Conservation (phyloP, 1,140 invertebrate species). For the Drosophila micromelanica region DNA sequence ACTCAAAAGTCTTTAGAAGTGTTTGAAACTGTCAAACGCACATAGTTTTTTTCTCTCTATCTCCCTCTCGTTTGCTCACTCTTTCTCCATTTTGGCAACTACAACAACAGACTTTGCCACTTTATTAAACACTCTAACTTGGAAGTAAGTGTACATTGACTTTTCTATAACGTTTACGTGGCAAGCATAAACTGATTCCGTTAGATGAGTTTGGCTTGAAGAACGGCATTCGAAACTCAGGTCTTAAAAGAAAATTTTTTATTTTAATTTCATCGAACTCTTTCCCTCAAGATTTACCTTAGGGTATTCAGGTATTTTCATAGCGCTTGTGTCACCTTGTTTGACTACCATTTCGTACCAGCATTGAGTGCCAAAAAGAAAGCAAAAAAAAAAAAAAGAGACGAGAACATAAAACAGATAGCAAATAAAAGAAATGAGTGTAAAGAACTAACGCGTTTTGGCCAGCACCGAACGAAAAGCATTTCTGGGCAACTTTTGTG, state of each 20-base stretch:
- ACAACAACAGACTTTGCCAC: conserved; percentile 57
- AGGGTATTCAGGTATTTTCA: conserved; percentile 28
- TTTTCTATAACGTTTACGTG: background rate
- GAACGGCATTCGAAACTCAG: too few relatives aligned
- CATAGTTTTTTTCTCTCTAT: conserved; percentile 32
- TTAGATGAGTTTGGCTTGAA: too few relatives aligned
- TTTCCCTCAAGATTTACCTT: background rate
- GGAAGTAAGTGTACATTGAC: background rate
- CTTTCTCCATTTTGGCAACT: conserved; percentile 14
- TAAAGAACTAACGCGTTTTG: conserved; percentile 50
- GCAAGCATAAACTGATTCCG: too few relatives aligned
- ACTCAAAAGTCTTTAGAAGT: conserved; percentile 69
- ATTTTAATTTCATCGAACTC: too few relatives aligned
- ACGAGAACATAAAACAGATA: conserved; percentile 12
- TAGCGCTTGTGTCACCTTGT: conserved; percentile 25
- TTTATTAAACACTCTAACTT: conserved; percentile 37
- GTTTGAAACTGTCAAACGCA: conserved; percentile 77
- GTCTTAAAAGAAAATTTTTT: too few relatives aligned
- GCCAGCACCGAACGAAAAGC: conserved; percentile 70
- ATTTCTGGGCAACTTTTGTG: conserved; percentile 71
- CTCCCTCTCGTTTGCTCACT: conserved; percentile 5
- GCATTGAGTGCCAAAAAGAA: conserved; percentile 36
- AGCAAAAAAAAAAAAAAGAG: conserved; percentile 32
- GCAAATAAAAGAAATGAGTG: conserved; percentile 28
- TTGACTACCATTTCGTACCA: conserved; percentile 51